phyloP scores from a whole-genome alignment of 2,797 vertebrate species.

The Falco biarmicus region DNA sequence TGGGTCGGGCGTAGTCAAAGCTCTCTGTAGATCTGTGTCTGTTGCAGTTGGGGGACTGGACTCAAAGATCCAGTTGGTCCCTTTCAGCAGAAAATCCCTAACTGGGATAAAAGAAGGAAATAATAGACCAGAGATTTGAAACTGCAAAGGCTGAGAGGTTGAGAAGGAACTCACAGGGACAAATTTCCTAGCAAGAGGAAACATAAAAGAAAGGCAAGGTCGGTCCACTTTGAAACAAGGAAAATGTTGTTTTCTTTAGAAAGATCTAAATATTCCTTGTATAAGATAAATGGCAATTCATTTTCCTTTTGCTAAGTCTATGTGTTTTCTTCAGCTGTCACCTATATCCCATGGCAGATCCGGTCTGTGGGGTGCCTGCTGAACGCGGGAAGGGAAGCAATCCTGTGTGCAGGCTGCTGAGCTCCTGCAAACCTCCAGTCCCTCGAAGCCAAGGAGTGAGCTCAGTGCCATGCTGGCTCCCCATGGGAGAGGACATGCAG shows the following conservation, averaged over 20 bases:
- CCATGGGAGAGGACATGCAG: not conserved
- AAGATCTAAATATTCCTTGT: not conserved
- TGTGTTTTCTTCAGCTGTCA: not conserved
- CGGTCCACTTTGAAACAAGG: not conserved
- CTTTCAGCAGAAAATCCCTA: not conserved
- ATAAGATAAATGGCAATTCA: not conserved
- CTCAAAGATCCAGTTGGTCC: not conserved
- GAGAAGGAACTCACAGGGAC: not conserved
- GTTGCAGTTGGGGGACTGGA: not conserved
- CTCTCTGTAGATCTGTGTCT: not conserved
- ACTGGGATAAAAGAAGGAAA: not conserved
- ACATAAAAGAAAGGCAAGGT: not conserved
- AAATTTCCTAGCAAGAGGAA: not conserved
- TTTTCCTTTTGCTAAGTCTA: not conserved
- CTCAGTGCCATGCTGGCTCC: not conserved
- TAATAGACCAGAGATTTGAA: not conserved
- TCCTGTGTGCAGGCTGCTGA: accelerated
- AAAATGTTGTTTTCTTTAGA: not conserved
- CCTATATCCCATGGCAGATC: not conserved
- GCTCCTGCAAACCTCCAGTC: not conserved
- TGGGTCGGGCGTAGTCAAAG: not conserved
- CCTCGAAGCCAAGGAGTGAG: not conserved
- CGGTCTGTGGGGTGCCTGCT: accelerated
- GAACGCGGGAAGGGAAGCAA: not conserved
- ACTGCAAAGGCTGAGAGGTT: not conserved